These are phyloP conservation scores for Mesorhabditis sp. DNA, from an alignment of 2,888 invertebrate species.

Conservation along the genomic window DNA sequence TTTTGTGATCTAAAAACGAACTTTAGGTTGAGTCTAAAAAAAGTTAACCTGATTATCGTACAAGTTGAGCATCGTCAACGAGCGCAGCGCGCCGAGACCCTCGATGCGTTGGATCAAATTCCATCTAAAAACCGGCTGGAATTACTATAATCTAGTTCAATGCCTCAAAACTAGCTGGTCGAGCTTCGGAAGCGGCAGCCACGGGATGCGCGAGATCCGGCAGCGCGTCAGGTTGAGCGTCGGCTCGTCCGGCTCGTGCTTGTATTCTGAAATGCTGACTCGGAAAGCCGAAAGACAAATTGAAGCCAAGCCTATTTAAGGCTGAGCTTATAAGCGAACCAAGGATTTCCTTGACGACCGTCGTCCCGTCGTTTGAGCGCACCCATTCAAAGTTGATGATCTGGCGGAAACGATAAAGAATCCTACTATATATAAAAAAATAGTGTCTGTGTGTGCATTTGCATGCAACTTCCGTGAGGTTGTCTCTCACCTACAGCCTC, in stretches of 20 bases:
- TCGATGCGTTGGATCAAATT: constrained; percentile 93
- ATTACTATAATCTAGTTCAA: not conserved
- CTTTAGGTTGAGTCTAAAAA: not conserved
- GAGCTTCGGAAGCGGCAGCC: not conserved
- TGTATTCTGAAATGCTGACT: not conserved
- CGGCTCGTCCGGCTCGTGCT: not conserved
- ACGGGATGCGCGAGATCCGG: not conserved
- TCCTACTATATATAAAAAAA: no score
- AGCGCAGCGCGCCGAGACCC: constrained; percentile 72
- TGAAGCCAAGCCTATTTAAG: not conserved
- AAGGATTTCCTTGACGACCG: not conserved
- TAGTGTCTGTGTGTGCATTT: no score
- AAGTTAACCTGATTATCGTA: constrained; percentile 90
- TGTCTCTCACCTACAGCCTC: no score
- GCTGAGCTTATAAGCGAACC: not conserved
- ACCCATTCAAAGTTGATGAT: not conserved
- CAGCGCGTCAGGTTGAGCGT: not conserved
- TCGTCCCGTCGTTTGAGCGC: not conserved
- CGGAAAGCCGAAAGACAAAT: not conserved
- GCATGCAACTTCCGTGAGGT: no score
- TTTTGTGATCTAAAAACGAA: constrained; percentile 57
- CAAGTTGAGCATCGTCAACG: constrained; percentile 79
- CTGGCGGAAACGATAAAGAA: not conserved
- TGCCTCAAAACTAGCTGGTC: not conserved
- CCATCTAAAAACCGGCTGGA: constrained; percentile 72